Evolutionary conservation across 2,113 vertebrate genomes (phyloP), one percentile per base, ranked within the genome.

Genomic region (Megaceryle maxima): DNA sequence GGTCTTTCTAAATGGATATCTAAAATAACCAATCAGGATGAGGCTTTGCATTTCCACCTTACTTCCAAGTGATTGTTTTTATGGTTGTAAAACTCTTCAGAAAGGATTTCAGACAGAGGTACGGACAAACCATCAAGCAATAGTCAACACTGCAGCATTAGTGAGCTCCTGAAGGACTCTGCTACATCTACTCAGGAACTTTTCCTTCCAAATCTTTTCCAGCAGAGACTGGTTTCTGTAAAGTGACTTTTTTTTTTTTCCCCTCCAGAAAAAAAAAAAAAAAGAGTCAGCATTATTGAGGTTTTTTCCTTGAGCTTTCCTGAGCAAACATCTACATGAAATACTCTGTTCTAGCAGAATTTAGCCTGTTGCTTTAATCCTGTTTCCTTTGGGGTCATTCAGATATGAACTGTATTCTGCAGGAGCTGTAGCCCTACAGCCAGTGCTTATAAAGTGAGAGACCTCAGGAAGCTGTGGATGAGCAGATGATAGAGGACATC

Each of bases 301-400:
- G 31, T 37, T 64, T 37, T 68, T 67, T 29, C 37, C 37, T 76
- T 78, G 26, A 22, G 10, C 18, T 93, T 91, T 90, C 55, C 50
- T n/a, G n/a, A 15, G 7, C 56, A 74, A 78, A 78, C 1, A 16
- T 50, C 51, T 48, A 70, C 33, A 15, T 28, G 16, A 79, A 95
- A 53, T 5, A 17, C 18, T 26, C 9, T 0, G 0, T n/a, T 35
- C 35, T 67, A 68, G 25, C 4, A 15, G 62, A 64, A 33, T 3
- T 14, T n/a, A 76, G 72, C 29, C 51, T 75, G 22, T 31, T 57
- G 35, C 20, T 63, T 80, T n/a, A 46, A 46, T 56, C 31, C 7
- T 1, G 18, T 48, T 33, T 60, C 73, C 53, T 70, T 39, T 55
- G 56, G 55, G 31, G n/a, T 80, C 83, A 59, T 41, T 21, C 64